Evolutionary conservation across 2,797 vertebrate genomes (phyloP).

Genomic region (Natrix natrix): DNA sequence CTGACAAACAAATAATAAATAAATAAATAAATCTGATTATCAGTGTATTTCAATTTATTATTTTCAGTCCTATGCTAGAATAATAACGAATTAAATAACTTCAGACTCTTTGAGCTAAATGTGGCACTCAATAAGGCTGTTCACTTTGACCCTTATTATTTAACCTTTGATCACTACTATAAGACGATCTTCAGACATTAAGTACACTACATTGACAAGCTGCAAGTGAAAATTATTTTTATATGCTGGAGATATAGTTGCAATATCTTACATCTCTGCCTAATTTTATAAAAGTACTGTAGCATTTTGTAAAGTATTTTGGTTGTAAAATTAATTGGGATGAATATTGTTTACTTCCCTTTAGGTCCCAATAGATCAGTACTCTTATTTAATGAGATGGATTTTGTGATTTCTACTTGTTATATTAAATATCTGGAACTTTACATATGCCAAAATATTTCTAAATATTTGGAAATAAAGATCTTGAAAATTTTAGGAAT

Average conservation of each 20-base stretch:
- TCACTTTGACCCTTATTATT: not conserved
- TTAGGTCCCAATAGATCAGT: not conserved
- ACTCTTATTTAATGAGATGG: not conserved
- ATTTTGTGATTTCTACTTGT: not conserved
- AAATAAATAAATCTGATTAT: not conserved
- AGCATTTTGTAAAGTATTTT: not conserved
- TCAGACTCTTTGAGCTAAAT: not conserved
- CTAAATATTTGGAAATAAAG: not conserved
- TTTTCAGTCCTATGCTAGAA: not conserved
- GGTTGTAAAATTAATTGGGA: not conserved
- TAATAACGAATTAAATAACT: not conserved
- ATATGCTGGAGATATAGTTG: not conserved
- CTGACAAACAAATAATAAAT: too few relatives aligned
- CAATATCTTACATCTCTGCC: not conserved
- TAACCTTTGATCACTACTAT: not conserved
- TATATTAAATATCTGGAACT: not conserved
- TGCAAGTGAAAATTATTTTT: not conserved
- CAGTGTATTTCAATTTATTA: not conserved
- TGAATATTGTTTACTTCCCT: not conserved
- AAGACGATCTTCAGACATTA: not conserved
- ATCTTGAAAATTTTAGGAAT: not conserved
- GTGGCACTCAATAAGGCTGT: not conserved
- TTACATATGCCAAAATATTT: not conserved
- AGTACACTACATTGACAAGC: not conserved
- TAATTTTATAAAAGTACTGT: not conserved